Base-by-base conservation (phyloP, 2,888 invertebrate species). In the Patella caerulea region DNA sequence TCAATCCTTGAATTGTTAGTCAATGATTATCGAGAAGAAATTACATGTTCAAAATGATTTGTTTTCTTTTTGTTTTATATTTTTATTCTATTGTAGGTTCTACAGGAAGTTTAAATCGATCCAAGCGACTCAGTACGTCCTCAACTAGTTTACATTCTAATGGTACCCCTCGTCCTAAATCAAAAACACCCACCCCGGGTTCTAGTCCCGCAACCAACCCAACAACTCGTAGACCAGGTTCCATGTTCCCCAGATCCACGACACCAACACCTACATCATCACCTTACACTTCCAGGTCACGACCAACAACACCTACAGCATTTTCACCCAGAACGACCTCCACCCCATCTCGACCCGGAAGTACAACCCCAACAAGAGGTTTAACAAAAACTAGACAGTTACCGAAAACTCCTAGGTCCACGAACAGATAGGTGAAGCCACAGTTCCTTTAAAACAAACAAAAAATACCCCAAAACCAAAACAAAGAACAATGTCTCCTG, bases 81-180 rank as follows among this genome's bases (percentile, higher is more conserved):
- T 70, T 52, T 45, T 65, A 19, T 72, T 45, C 34, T 34, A 29
- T 52, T 72, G 9, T 76, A 88, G 89, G 89, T 73, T 89, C 89
- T 24, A 87, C 88, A 14, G 88, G 88, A 65, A 88, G 87, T 78
- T 81, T 89, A 59, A 83, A 83, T 24, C 81, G 87, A 69, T 83
- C 86, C 29, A 87, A 87, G 75, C 86, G 88, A 56, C 82, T 88
- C 52, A 88, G 87, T 79, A 86, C 83, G 34, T 88, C 88, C 45
- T 87, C 88, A 24, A 85, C 87, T 17, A 87, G 85, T 79, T 81
- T 87, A 52, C 83, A 83, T 52, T 83, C 87, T 45, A 84, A 85
- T 45, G 80, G 83, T 3, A 81, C 82, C 70, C 78, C 83, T 74
- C 83, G 83, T 78, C 75, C 80, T 12, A 82, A 84, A 75, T 82